Conservation (phyloP, 2,888 invertebrate species). For the Tipula confusa region DNA sequence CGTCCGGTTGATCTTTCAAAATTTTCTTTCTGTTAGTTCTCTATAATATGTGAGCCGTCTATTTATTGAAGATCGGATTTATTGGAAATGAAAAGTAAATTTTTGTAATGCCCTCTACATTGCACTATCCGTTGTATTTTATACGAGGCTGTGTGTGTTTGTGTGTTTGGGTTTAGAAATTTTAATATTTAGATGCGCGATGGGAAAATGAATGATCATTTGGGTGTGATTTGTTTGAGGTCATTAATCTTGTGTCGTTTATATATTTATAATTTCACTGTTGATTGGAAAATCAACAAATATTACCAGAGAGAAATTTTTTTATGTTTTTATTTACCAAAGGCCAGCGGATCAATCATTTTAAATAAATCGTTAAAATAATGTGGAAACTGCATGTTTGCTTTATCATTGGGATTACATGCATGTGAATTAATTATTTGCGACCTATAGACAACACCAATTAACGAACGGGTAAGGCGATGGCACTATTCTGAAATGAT, state of each 20-base stretch:
- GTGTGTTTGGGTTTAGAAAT: not conserved
- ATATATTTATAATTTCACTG: not conserved
- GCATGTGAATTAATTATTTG: no score
- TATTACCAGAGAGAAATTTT: not conserved
- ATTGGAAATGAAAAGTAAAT: conserved; percentile 1
- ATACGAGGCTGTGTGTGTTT: not conserved
- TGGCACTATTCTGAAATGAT: no score
- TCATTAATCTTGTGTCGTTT: not conserved
- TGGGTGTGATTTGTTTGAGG: not conserved
- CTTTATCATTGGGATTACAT: no score
- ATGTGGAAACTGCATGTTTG: no score
- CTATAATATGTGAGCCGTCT: not conserved
- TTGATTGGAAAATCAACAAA: not conserved
- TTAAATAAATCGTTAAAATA: not conserved
- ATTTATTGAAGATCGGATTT: not conserved
- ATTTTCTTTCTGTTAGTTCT: not conserved
- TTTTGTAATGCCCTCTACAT: not conserved
- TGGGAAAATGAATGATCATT: not conserved
- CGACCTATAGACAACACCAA: no score
- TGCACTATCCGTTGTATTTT: no score
- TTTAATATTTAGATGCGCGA: not conserved
- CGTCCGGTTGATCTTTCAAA: not conserved
- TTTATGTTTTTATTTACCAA: not conserved
- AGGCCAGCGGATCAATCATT: not conserved
- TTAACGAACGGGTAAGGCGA: no score